Percentiles rank a stretch among this genome's conserved stretches.
phyloP scores from a whole-genome alignment of 1,140 invertebrate genomes.

The Drosophila asahinai region DNA sequence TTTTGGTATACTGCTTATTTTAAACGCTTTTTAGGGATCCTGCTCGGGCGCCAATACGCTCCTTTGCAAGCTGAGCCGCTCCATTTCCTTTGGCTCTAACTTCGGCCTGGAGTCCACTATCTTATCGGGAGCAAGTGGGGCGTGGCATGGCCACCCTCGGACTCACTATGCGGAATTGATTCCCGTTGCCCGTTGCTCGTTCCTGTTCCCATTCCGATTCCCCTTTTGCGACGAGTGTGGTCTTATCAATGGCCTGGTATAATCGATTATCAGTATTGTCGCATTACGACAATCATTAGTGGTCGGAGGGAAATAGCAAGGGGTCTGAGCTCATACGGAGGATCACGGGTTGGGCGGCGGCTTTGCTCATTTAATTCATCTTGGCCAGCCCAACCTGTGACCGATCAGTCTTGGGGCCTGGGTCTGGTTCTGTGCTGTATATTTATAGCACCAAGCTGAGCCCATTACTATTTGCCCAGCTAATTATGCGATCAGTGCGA shows the following conservation, averaged over 20 bases:
- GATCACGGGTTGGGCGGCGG: constrained; percentile 30
- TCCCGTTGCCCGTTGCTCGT: background rate
- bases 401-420: constrained; percentile 33
- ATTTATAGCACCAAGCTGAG: constrained; percentile 35
- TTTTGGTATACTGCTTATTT: no score
- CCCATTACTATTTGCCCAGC: constrained; percentile 51
- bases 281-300: constrained; percentile 25
- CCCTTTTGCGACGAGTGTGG: background rate
- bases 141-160: constrained; percentile 30
- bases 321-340: background rate
- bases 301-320: background rate
- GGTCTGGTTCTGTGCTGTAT: constrained; percentile 10
- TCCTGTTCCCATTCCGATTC: constrained; percentile 3
- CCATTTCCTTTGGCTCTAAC: constrained; percentile 16
- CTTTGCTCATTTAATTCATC: constrained; percentile 14
- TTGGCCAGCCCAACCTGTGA: constrained; percentile 33
- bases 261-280: constrained; percentile 40
- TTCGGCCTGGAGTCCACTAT: constrained; percentile 16
- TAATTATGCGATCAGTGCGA: constrained; percentile 64
- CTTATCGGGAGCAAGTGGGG: constrained; percentile 32
- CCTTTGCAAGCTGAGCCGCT: constrained; percentile 13
- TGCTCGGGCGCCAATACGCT: constrained; percentile 2
- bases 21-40: no score
- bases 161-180: constrained; percentile 32
- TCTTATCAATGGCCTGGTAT: constrained; percentile 25